phyloP scores from a whole-genome alignment of 2,113 vertebrate species.

The Sceloporus tristichus region DNA sequence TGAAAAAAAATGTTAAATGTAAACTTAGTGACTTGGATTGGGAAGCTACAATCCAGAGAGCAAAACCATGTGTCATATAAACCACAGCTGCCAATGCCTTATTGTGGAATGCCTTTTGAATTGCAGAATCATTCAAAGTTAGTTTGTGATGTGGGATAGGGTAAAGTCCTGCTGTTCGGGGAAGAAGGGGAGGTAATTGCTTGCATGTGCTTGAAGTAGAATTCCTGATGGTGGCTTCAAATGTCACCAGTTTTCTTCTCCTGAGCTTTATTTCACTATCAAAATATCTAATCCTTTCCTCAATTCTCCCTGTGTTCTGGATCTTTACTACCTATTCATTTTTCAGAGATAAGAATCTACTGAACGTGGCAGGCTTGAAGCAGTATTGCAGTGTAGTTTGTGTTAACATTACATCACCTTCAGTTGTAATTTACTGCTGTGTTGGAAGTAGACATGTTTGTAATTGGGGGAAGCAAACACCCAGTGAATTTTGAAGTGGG shows the following conservation, averaged over 20 bases:
- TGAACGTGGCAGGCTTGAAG: background rate
- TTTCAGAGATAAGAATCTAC: background rate
- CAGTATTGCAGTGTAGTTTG: background rate
- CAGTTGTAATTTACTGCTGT: accelerated
- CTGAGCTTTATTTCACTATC: constrained; percentile 20
- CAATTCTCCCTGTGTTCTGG: constrained; percentile 42
- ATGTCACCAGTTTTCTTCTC: constrained; percentile 16
- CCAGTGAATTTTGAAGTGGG: constrained; percentile 20
- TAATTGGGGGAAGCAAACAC: background rate
- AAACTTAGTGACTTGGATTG: background rate
- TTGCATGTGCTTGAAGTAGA: background rate
- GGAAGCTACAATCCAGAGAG: background rate
- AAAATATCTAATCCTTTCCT: background rate
- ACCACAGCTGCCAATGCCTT: background rate
- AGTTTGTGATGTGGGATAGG: background rate
- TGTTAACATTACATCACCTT: constrained; percentile 8
- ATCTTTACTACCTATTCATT: constrained; percentile 38
- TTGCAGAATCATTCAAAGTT: background rate
- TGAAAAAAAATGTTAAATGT: background rate
- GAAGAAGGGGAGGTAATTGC: background rate
- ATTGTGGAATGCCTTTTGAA: background rate
- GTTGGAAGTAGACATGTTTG: constrained; percentile 24
- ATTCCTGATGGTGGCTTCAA: background rate
- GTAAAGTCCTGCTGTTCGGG: background rate
- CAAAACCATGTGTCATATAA: background rate